phyloP scores from a whole-genome alignment of 2,797 vertebrate genomes.

The Remorina albescens region DNA sequence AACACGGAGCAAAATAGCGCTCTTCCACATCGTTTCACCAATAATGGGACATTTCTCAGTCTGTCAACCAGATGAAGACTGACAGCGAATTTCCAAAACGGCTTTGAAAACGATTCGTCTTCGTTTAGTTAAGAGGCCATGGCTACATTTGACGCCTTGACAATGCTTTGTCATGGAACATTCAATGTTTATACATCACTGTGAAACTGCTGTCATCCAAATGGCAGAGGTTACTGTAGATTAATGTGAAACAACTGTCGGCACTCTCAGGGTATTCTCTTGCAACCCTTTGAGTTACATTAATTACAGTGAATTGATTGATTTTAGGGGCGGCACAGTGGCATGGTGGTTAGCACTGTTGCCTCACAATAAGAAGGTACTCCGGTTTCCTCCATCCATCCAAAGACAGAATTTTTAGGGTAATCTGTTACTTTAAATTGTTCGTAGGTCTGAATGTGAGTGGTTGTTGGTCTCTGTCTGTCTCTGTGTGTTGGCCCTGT shows the following conservation, averaged over 20 bases:
- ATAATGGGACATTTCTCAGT: constrained; percentile 75
- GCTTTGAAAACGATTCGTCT: constrained; percentile 46
- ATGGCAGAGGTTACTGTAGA: constrained; percentile 33
- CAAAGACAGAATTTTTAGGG: too few relatives aligned
- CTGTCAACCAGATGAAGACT: constrained; percentile 67
- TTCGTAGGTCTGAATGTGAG: too few relatives aligned
- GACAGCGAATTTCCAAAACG: constrained; percentile 60
- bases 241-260: constrained; percentile 31
- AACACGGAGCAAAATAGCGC: constrained; percentile 56
- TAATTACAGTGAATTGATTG: constrained; percentile 28
- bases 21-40: constrained; percentile 72
- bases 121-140: constrained; percentile 15
- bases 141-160: constrained; percentile 9
- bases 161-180: constrained; percentile 44
- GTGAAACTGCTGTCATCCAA: constrained; percentile 26
- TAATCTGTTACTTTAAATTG: too few relatives aligned
- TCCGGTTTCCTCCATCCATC: too few relatives aligned
- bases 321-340: too few relatives aligned
- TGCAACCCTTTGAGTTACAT: constrained; percentile 2
- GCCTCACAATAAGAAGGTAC: too few relatives aligned
- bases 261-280: constrained; percentile 18
- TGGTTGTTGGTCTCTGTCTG: too few relatives aligned
- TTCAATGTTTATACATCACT: constrained; percentile 15
- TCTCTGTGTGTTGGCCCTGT: too few relatives aligned
- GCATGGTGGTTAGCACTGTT: too few relatives aligned